A percentile compares a stretch with the other conserved stretches of the same genome.
Evolutionary conservation across 2,113 vertebrate species (phyloP).

Genomic region (Marcusenius ussheri): DNA sequence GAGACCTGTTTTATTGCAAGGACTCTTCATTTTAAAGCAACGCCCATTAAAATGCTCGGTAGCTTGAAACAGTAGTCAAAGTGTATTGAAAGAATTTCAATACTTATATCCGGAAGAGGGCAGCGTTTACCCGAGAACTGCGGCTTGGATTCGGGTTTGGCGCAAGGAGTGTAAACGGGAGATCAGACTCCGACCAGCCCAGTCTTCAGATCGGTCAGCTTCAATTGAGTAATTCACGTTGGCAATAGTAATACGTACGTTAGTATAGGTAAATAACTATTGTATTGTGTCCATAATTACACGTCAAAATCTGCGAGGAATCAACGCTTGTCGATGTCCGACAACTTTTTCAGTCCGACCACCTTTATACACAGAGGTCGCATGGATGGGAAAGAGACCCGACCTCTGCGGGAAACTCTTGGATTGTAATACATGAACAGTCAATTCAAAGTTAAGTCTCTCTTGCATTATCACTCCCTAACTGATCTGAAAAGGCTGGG

Average conservation of each 20-base stretch:
- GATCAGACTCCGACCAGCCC: not conserved
- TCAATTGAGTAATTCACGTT: not conserved
- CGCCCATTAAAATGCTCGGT: not conserved
- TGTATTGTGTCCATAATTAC: not conserved
- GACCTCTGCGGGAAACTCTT: not conserved
- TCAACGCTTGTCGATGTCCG: not conserved
- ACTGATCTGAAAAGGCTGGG: not conserved
- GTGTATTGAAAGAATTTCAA: not conserved
- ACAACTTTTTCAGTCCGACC: not conserved
- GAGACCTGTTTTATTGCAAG: not conserved
- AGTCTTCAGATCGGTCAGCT: not conserved
- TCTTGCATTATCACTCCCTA: not conserved
- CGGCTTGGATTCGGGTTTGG: not conserved
- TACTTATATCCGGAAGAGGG: constrained; percentile 42
- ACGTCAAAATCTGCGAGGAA: not conserved
- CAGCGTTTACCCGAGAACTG: constrained; percentile 34
- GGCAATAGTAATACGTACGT: not conserved
- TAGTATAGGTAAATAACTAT: not conserved
- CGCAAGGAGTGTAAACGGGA: not conserved
- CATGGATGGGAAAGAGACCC: not conserved
- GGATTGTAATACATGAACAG: not conserved
- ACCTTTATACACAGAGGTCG: not conserved
- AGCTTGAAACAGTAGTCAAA: not conserved
- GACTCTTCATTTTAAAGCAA: not conserved
- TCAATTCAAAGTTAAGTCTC: not conserved